phyloP scores from a whole-genome alignment of 2,888 invertebrate species.

The Dascillus cervinus region DNA sequence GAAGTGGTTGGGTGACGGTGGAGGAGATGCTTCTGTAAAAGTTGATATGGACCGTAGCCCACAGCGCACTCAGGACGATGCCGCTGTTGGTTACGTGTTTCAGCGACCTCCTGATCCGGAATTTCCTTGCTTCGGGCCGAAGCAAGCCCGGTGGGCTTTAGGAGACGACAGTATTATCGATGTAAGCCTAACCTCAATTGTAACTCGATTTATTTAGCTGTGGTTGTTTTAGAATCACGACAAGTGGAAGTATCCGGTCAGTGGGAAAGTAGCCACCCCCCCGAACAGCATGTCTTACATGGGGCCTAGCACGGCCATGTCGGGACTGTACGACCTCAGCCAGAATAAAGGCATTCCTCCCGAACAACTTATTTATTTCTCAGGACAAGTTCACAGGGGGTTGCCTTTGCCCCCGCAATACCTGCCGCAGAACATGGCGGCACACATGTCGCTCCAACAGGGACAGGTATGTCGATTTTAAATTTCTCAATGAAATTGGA shows the following conservation, averaged over 20 bases:
- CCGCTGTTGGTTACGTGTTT: slow-evolving; percentile 87
- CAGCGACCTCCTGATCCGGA: slow-evolving; percentile 78
- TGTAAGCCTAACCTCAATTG: too few relatives aligned
- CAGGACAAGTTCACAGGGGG: slow-evolving; percentile 47
- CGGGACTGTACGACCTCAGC: slow-evolving; percentile 50
- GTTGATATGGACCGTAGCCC: slow-evolving; percentile 59
- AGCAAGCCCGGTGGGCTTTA: slow-evolving; percentile 76
- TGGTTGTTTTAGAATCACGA: slow-evolving; percentile 69
- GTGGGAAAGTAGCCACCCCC: slow-evolving; percentile 47
- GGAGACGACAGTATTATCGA: slow-evolving; percentile 84
- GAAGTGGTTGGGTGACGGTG: slow-evolving; percentile 70
- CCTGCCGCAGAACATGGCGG: slow-evolving; percentile 35
- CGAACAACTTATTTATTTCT: slow-evolving; percentile 56
- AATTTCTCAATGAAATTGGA: background rate
- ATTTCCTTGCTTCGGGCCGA: slow-evolving; percentile 61
- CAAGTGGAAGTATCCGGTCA: slow-evolving; percentile 75
- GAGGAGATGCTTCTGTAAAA: slow-evolving; percentile 54
- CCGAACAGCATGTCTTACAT: slow-evolving; percentile 43
- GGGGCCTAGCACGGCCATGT: slow-evolving; percentile 46
- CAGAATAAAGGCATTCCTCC: slow-evolving; percentile 45
- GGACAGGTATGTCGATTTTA: slow-evolving; percentile 23
- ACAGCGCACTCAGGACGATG: slow-evolving; percentile 79
- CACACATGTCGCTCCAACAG: slow-evolving; percentile 34
- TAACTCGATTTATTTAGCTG: too few relatives aligned
- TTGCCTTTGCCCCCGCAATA: slow-evolving; percentile 43